A percentile compares a stretch with the other conserved stretches of the same genome.
phyloP scores from a whole-genome alignment of 2,888 invertebrate species.

The Epinotia nisella region DNA sequence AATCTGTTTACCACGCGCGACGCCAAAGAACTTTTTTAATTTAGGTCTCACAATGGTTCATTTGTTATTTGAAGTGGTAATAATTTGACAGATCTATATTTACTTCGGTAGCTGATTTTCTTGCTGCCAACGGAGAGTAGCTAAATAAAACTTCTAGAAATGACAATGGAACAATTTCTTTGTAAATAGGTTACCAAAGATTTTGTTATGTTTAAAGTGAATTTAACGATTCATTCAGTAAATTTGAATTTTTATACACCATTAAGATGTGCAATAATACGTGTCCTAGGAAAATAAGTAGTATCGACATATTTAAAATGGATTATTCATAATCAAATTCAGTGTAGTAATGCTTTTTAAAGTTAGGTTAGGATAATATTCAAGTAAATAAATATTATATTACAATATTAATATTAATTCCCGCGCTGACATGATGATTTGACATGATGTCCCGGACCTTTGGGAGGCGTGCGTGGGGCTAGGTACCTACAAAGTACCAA shows the following conservation, averaged over 20 bases:
- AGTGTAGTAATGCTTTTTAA: no score
- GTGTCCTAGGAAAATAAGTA: no score
- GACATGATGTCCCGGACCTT: no score
- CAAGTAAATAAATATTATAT: no score
- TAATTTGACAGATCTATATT: conserved; percentile 28
- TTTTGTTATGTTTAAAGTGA: not conserved
- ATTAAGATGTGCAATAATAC: no score
- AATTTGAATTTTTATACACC: not conserved
- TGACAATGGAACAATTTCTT: not conserved
- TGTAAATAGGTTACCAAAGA: not conserved
- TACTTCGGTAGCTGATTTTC: conserved; percentile 9
- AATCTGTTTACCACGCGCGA: conserved; percentile 35
- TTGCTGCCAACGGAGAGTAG: conserved; percentile 10
- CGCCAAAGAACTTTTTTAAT: conserved; percentile 25
- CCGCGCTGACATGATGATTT: no score
- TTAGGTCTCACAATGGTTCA: conserved; percentile 37
- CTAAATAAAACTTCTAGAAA: conserved; percentile 15
- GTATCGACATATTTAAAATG: no score
- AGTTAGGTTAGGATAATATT: no score
- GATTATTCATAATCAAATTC: no score
- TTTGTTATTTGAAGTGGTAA: conserved; percentile 34
- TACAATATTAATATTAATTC: no score
- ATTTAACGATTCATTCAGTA: not conserved
- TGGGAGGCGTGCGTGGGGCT: no score
- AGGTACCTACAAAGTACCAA: no score